Evolutionary conservation across 2,113 vertebrate genomes (phyloP).

Genomic region (Dipodomys stephensi): DNA sequence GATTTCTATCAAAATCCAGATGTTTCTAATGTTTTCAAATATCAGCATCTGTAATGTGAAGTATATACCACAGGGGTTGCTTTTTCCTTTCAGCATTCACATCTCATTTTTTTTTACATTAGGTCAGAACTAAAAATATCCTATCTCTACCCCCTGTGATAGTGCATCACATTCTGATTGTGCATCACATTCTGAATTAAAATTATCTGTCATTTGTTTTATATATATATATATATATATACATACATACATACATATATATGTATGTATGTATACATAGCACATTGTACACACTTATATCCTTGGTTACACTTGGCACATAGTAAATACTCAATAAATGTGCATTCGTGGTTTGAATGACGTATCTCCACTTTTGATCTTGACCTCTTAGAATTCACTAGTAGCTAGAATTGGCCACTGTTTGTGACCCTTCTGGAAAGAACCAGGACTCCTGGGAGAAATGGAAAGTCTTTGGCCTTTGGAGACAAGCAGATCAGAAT

Average conservation of each 20-base stretch:
- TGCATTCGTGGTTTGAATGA: neutral
- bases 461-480: neutral
- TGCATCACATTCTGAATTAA: neutral
- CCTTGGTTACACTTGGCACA: neutral
- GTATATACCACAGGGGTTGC: neutral
- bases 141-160: neutral
- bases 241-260: too few species aligned
- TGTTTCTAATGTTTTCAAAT: constrained; percentile 6
- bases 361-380: neutral
- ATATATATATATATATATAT: too few species aligned
- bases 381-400: neutral
- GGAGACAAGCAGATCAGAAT: neutral
- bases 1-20: constrained; percentile 43
- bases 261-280: neutral
- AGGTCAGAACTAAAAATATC: neutral
- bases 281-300: neutral
- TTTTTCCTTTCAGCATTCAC: neutral
- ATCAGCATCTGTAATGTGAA: constrained; percentile 16
- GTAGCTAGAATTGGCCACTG: neutral
- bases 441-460: neutral
- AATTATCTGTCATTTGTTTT: neutral
- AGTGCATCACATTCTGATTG: neutral
- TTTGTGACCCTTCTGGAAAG: neutral
- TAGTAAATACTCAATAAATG: neutral
- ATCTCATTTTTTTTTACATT: neutral